Evolutionary conservation across 2,888 invertebrate genomes (phyloP).

Genomic region (Lasiommata megera): DNA sequence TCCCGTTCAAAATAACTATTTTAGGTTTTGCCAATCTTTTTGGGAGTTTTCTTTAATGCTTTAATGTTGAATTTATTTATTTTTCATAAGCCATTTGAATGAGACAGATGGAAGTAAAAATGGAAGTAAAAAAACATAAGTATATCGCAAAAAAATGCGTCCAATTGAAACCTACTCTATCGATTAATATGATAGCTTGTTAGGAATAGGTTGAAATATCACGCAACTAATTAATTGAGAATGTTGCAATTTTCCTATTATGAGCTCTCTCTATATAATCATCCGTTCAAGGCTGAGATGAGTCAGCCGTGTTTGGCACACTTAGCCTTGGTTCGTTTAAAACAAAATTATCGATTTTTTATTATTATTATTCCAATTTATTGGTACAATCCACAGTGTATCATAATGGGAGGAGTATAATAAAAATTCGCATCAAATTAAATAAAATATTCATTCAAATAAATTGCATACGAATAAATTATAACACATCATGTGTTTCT

Average conservation of each 20-base stretch:
- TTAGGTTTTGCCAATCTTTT: too few species aligned
- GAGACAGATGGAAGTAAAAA: too few species aligned
- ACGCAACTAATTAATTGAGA: not conserved
- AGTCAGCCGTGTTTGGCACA: not conserved
- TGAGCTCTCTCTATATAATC: not conserved
- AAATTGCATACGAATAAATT: conserved; percentile 5
- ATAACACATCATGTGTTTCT: not conserved
- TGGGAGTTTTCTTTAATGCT: too few species aligned
- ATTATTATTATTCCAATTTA: conserved; percentile 6
- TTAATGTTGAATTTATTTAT: too few species aligned
- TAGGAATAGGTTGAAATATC: too few species aligned
- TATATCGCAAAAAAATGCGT: too few species aligned
- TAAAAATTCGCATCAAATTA: conserved; percentile 14
- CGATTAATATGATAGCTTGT: too few species aligned
- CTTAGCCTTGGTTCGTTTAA: not conserved
- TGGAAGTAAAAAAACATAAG: too few species aligned
- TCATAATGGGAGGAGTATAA: conserved; percentile 2
- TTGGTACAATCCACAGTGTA: not conserved
- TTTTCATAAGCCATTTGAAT: too few species aligned
- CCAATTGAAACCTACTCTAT: too few species aligned
- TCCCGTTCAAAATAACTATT: too few species aligned
- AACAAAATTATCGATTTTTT: not conserved
- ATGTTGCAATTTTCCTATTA: not conserved
- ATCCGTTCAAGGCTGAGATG: not conserved
- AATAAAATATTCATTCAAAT: conserved; percentile 1